Evolutionary conservation across 2,888 invertebrate genomes (phyloP).

Genomic region (Cybosia mesomella): DNA sequence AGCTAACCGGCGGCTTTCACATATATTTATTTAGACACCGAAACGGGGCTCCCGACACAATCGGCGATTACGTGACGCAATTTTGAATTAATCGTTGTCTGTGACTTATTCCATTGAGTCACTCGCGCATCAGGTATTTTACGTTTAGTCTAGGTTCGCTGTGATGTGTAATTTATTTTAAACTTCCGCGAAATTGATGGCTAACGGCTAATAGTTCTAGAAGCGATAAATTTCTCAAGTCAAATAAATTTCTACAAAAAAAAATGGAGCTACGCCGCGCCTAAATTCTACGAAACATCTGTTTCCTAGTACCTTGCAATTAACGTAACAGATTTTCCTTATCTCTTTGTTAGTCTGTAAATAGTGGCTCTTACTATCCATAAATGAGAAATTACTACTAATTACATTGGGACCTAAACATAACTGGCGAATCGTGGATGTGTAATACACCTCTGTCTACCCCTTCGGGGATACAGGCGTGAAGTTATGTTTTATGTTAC

Average conservation of each 20-base stretch:
- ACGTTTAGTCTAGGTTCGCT: constrained; percentile 40
- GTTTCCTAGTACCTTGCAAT: constrained; percentile 14
- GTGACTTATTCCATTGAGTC: constrained; percentile 59
- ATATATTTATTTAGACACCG: constrained; percentile 72
- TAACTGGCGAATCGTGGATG: too few relatives aligned
- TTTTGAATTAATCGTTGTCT: constrained; percentile 67
- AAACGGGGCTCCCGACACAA: constrained; percentile 65
- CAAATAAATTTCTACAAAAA: constrained; percentile 33
- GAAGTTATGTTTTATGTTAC: too few relatives aligned
- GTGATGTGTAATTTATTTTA: constrained; percentile 50
- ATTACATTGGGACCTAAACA: too few relatives aligned
- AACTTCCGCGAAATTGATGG: constrained; percentile 45
- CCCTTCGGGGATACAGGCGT: too few relatives aligned
- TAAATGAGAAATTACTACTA: too few relatives aligned
- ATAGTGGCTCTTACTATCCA: neutral
- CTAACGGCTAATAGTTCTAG: constrained; percentile 37
- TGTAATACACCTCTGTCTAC: too few relatives aligned
- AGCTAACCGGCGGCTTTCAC: constrained; percentile 77
- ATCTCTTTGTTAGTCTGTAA: neutral
- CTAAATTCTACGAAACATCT: constrained; percentile 21
- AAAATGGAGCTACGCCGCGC: constrained; percentile 16
- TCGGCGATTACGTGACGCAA: constrained; percentile 71
- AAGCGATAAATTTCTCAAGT: constrained; percentile 32
- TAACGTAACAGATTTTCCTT: constrained; percentile 3
- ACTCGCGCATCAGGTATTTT: constrained; percentile 46